These are phyloP conservation scores for Cossypha heuglini DNA, from an alignment of 2,797 vertebrate species.

Conservation along the genomic window DNA sequence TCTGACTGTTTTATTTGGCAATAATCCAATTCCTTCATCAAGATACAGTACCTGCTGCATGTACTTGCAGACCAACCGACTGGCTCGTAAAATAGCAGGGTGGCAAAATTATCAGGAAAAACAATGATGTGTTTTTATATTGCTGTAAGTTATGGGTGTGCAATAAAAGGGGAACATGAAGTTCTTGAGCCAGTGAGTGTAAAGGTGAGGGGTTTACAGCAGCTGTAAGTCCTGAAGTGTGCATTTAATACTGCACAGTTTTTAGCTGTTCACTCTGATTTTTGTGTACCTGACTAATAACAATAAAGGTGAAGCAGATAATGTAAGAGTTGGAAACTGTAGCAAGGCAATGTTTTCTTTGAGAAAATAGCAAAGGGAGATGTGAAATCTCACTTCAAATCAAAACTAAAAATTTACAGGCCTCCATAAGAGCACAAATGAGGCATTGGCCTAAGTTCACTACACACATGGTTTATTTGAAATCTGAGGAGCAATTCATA, in stretches of 20 bases:
- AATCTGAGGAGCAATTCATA: not conserved
- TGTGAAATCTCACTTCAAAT: not conserved
- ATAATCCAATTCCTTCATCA: not conserved
- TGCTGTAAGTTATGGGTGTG: slow-evolving; percentile 12
- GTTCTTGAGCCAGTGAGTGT: not conserved
- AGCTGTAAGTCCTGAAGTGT: not conserved
- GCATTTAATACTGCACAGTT: not conserved
- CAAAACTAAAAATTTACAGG: not conserved
- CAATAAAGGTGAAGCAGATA: not conserved
- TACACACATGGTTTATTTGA: not conserved
- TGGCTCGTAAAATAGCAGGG: slow-evolving; percentile 36
- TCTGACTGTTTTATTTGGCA: slow-evolving; percentile 47
- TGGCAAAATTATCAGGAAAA: slow-evolving; percentile 32
- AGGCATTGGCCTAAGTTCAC: not conserved
- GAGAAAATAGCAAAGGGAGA: not conserved
- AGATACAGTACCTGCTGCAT: not conserved
- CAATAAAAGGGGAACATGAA: slow-evolving; percentile 14
- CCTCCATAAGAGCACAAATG: not conserved
- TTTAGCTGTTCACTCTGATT: not conserved
- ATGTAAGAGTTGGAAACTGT: not conserved
- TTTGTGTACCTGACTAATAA: not conserved
- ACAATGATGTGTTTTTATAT: slow-evolving; percentile 35
- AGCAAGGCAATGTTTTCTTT: not conserved
- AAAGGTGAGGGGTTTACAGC: slow-evolving; percentile 39
- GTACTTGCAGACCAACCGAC: not conserved